Base-by-base conservation (phyloP, 1,140 invertebrate genomes). In the Brachionus rubens region DNA sequence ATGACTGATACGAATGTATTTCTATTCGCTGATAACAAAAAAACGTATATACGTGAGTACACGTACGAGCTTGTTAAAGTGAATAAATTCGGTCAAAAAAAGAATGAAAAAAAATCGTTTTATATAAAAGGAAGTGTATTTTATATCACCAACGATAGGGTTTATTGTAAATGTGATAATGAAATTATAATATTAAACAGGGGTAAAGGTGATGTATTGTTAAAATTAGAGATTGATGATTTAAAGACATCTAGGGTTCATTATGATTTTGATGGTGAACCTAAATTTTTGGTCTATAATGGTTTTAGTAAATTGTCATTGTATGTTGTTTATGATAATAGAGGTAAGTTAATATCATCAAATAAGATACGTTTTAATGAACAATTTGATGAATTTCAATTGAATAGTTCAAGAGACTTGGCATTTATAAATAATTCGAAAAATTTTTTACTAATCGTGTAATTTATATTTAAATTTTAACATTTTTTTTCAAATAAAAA, bases 211-310 rank as follows among this genome's bases (percentile, higher is more conserved):
- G 54, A 59, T 36, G 54, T 59, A 12, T n/a, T 59, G 12, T 16
- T 59, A 4, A 59, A 40, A 4, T 59, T 59, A 33, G 19, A 40
- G 33, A 30, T 59, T 16, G 54, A 59, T 19, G 30, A 59, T 21
- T 21, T 59, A 21, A 36, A 6, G 10, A 59, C 16, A 7, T 59
- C 54, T 36, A 36, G n/a, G 19, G 54, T 59, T 36, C 36, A 16
- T 28, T 36, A 33, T n/a, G 54, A 59, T 28, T 36, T 36, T 14
- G 52, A 54, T 21, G 33, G 33, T 28, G 36, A 12, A 33, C 30
- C n/a, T 6, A 59, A 59, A 33, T 59, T 6, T 36, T 59, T 59
- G 30, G 54, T 59, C n/a, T 59, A 59, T 16, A 36, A 59, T 59
- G 54, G 54, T 33, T 59, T 36, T 59, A 36, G 28, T 3, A 59